Evolutionary conservation across 2,888 invertebrate species (phyloP), one percentile per base, ranked within the genome.

Genomic region (Panorpa germanica): DNA sequence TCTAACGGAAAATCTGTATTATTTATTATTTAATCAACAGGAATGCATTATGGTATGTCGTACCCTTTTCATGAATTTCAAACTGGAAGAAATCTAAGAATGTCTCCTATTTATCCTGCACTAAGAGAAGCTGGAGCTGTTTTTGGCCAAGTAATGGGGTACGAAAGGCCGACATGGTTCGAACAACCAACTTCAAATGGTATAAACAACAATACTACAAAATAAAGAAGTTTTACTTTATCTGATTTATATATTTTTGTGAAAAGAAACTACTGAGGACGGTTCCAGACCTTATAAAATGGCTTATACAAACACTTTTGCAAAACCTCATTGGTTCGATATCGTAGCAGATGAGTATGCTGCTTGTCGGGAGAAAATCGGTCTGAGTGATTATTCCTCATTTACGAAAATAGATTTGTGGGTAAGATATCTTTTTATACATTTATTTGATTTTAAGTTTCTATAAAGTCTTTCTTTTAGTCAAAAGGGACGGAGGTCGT

Each of bases 81-180:
- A 46, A 85, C 80, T 1, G 83, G 90, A 0, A 65, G 91, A 29
- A 88, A 90, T 50, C 57, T 96, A 10, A 63, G 96, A 29, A 81
- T 88, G 67, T 93, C 93, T 0, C 93, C 95, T 0, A 82, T 96
- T 37, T 93, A 90, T 58, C 85, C 91, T 1, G 78, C 85, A 34
- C 57, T 95, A 10, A 67, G 80, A 38, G 83, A 83, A 47, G 81
- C 78, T 7, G 93, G 93, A 0, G 96, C 90, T 1, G 80, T 90
- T 5, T 96, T 96, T 49, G 88, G 90, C 0, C 93, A 95, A 52
- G 83, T 86, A 16, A 95, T 95, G 90, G 95, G 95, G 1, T 96
- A 95, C 50, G 96, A 96, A 52, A 61, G 95, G 37, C 91, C 95
- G 0, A 70, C 81, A 19, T 95, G 83, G 72, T 96, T 93, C 48